Evolutionary conservation across 2,797 vertebrate genomes (phyloP).

Genomic region (Leuciscus waleckii): DNA sequence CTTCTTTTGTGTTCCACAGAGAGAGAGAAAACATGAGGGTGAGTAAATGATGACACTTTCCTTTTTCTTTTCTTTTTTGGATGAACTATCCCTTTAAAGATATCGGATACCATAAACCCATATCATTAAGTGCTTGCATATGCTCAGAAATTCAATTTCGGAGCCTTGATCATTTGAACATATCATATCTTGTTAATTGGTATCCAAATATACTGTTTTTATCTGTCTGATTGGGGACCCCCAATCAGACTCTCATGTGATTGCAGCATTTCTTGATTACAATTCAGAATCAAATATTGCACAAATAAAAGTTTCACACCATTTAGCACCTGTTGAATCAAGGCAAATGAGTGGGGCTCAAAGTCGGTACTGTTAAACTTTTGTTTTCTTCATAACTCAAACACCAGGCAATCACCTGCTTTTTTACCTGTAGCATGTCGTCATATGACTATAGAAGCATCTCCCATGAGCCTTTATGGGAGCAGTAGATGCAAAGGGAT

Average conservation of each 20-base stretch:
- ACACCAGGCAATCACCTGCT: constrained; percentile 20
- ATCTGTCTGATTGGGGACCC: background rate
- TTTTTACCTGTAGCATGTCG: constrained; percentile 58
- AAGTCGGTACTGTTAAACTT: constrained; percentile 18
- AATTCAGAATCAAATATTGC: background rate
- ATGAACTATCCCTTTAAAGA: background rate
- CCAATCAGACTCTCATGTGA: background rate
- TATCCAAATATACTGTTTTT: constrained; percentile 1
- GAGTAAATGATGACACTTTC: background rate
- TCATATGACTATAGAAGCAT: constrained; percentile 66
- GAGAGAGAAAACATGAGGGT: background rate
- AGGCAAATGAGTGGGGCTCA: constrained; percentile 5
- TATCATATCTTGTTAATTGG: background rate
- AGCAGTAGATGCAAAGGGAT: constrained; percentile 59
- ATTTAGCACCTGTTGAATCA: constrained; percentile 3
- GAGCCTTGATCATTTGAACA: background rate
- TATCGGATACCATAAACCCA: background rate
- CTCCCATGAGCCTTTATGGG: constrained; percentile 71
- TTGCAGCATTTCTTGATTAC: background rate
- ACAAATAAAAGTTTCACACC: constrained; percentile 7
- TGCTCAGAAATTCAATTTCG: background rate
- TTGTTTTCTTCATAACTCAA: background rate
- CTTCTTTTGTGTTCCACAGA: background rate
- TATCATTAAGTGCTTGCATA: background rate
- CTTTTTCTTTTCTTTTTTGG: background rate